phyloP scores from a whole-genome alignment of 2,113 vertebrate species.

The Carlito syrichta region DNA sequence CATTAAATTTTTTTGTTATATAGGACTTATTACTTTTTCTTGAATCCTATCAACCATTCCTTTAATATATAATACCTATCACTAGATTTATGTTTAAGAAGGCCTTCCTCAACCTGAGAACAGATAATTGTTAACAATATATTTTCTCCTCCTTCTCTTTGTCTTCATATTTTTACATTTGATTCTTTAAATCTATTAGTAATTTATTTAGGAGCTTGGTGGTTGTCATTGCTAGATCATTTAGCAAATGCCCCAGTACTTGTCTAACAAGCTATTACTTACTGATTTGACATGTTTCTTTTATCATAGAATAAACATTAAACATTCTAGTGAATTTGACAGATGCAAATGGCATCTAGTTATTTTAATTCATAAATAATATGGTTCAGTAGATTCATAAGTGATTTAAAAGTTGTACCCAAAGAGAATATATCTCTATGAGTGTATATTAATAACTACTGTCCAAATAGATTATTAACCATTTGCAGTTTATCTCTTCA shows the following conservation, averaged over 20 bases:
- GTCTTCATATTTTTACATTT: not conserved
- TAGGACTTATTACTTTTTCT: not conserved
- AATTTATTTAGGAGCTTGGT: not conserved
- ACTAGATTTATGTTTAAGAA: not conserved
- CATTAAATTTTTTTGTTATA: not conserved
- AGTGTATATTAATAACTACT: not conserved
- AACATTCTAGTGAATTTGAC: not conserved
- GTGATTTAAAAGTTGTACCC: not conserved
- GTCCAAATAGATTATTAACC: not conserved
- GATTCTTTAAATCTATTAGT: not conserved
- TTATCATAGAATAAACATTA: not conserved
- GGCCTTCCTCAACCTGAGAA: not conserved
- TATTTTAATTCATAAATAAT: constrained; percentile 27
- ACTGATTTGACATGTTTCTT: not conserved
- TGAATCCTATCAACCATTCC: not conserved
- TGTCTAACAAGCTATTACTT: not conserved
- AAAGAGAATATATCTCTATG: not conserved
- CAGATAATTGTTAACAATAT: not conserved
- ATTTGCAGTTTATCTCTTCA: not conserved
- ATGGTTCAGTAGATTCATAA: not conserved
- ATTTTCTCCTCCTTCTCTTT: not conserved
- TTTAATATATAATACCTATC: not conserved
- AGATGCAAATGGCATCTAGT: not conserved
- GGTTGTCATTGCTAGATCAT: not conserved
- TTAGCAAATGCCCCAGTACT: not conserved